A percentile compares a stretch with the other conserved stretches of the same genome.
phyloP scores from a whole-genome alignment of 2,888 invertebrate species.

The Euclidia mi region DNA sequence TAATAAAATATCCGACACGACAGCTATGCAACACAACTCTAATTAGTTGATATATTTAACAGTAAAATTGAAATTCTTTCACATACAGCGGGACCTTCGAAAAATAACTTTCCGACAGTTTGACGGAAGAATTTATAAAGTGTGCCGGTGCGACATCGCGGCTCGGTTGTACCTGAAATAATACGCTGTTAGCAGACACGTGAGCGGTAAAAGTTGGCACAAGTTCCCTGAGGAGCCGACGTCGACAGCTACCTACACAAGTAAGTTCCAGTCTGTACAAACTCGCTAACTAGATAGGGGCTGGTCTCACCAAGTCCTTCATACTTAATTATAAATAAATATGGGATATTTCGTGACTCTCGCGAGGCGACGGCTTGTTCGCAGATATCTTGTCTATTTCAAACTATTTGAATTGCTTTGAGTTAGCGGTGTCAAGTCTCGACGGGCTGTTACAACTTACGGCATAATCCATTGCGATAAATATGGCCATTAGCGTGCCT shows the following conservation, averaged over 20 bases:
- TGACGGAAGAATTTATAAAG: conserved; percentile 62
- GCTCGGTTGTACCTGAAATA: conserved; percentile 49
- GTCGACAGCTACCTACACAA: conserved; percentile 37
- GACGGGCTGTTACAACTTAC: conserved; percentile 21
- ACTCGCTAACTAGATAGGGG: conserved; percentile 70
- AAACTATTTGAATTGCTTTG: conserved; percentile 36
- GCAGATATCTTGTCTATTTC: too few species aligned
- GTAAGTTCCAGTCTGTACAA: conserved; percentile 58
- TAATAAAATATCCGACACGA: neutral
- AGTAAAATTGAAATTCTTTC: conserved; percentile 36
- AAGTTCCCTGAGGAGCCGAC: conserved; percentile 60
- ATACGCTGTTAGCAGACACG: conserved; percentile 61
- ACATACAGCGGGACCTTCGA: conserved; percentile 18
- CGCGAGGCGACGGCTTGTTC: too few species aligned
- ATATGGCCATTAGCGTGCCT: conserved; percentile 24
- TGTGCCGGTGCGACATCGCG: conserved; percentile 35
- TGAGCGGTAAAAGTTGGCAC: conserved; percentile 66
- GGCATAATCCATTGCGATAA: conserved; percentile 31
- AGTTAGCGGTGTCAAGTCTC: conserved; percentile 17
- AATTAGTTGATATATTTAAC: too few species aligned
- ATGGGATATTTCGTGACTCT: conserved; percentile 29
- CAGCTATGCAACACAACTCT: too few species aligned
- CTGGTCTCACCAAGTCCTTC: conserved; percentile 48
- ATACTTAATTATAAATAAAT: conserved; percentile 50
- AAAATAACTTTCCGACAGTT: conserved; percentile 64